Base-by-base conservation (phyloP, 2,797 vertebrate genomes). In the Thalassophryne amazonica region DNA sequence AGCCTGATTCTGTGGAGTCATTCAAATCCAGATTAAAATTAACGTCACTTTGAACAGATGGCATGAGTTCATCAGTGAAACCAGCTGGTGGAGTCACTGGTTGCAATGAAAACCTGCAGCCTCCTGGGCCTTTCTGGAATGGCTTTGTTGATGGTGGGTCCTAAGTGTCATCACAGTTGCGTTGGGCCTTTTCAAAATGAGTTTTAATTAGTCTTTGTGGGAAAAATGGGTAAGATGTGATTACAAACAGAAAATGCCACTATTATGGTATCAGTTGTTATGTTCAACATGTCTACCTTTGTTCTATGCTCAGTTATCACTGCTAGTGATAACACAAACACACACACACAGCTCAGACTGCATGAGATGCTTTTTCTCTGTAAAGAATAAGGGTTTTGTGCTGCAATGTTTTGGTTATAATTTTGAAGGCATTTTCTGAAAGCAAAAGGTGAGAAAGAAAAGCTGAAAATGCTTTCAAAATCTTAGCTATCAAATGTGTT, bases 151-250 rank as follows among this genome's bases (percentile, higher is more conserved):
- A n/a, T n/a, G n/a, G n/a, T n/a, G n/a, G n/a, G 8, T 13, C 45
- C 29, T 25, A 14, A 17, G 7, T 31, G 25, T 12, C 20, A n/a
- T 4, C 15, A 24, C 4, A 11, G 25, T 5, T 40, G 31, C 13
- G 9, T 32, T 12, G 16, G 20, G 21, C 25, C 20, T 8, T 9
- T 18, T 23, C 7, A 15, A 48, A 29, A 65, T 17, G 10, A 39
- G 15, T 41, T 22, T 33, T 45, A 60, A 66, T 42, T 57, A 64
- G 66, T 38, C 37, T 41, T 41, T 2, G 11, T 15, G 46, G 54
- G 51, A 8, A 21, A 16, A 40, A 28, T n/a, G 13, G 19, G n/a
- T 34, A 22, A 7, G 9, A n/a, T 9, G 33, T 5, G 10, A 21
- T 32, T n/a, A 1, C 30, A 22, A 32, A 22, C 14, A 48, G 21